Percentiles rank a stretch among this genome's conserved stretches.
phyloP scores from a whole-genome alignment of 2,797 vertebrate species.

The Enteromius radiatus region DNA sequence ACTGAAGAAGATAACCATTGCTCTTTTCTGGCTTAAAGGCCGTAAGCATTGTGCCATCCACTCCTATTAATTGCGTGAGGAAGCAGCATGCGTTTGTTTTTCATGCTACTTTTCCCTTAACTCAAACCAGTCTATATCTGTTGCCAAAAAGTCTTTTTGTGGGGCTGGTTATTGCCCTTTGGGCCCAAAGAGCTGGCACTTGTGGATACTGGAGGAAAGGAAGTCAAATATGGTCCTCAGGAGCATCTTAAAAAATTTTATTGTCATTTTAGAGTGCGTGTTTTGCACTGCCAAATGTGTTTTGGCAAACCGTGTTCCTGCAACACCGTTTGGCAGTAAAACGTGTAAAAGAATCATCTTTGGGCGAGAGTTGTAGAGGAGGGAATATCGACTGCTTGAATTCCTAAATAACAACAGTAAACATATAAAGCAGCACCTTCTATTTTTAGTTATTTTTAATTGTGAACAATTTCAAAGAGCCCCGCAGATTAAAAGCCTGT shows the following conservation, averaged over 20 bases:
- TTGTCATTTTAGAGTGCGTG: conserved; percentile 73
- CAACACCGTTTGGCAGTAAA: conserved; percentile 72
- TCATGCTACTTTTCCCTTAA: conserved; percentile 72
- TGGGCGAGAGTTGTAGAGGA: conserved; percentile 6
- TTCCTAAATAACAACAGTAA: conserved; percentile 8
- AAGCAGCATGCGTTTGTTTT: conserved; percentile 70
- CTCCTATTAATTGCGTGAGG: conserved; percentile 63
- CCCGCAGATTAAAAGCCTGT: conserved; percentile 5
- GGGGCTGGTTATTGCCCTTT: conserved; percentile 70
- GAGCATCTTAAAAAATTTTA: conserved; percentile 76
- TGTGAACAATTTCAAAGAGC: conserved; percentile 34
- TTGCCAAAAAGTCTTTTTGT: conserved; percentile 59
- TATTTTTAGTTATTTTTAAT: conserved; percentile 33
- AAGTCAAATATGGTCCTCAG: conserved; percentile 74
- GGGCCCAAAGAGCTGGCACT: conserved; percentile 65
- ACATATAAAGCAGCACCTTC: conserved; percentile 38
- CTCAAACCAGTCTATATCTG: conserved; percentile 72
- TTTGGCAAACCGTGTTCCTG: conserved; percentile 70
- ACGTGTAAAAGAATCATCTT: conserved; percentile 64
- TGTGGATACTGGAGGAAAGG: conserved; percentile 75
- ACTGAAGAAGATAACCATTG: not conserved
- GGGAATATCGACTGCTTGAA: conserved; percentile 1
- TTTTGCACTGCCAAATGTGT: conserved; percentile 66
- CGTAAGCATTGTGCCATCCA: conserved; percentile 61
- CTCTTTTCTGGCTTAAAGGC: conserved; percentile 21